A percentile compares a stretch with the other conserved stretches of the same genome.
These are phyloP conservation scores for Kryptolebias marmoratus DNA, from an alignment of 2,113 vertebrate species.

Conservation along the genomic window DNA sequence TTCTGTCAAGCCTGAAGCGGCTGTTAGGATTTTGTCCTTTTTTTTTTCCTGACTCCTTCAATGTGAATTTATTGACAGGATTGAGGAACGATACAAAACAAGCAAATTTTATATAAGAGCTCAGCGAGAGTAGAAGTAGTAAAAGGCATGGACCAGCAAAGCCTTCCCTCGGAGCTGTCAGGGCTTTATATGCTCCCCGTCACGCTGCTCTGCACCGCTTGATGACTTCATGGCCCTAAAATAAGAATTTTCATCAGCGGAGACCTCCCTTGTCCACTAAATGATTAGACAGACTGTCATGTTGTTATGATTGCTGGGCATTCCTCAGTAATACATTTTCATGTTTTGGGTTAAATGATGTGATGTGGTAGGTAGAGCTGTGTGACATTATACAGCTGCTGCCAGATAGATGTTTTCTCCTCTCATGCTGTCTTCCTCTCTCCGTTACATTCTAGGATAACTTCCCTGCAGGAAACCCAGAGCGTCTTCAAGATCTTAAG, in stretches of 20 bases:
- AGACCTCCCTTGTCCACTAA: conserved; percentile 70
- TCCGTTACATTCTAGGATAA: conserved; percentile 85
- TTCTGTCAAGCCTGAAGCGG: conserved; percentile 30
- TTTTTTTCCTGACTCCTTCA: conserved; percentile 15
- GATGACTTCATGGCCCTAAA: conserved; percentile 77
- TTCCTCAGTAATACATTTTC: conserved; percentile 62
- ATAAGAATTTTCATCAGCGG: conserved; percentile 70
- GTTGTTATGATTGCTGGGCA: conserved; percentile 66
- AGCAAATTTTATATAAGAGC: conserved; percentile 38
- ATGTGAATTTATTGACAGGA: conserved; percentile 41
- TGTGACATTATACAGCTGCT: conserved; percentile 22
- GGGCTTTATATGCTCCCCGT: conserved; percentile 68
- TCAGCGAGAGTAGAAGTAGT: conserved; percentile 38
- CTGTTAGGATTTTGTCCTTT: conserved; percentile 21
- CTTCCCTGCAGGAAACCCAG: conserved; percentile 93
- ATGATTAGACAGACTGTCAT: conserved; percentile 69
- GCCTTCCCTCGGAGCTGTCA: conserved; percentile 59
- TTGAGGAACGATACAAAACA: conserved; percentile 35
- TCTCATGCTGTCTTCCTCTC: conserved; percentile 28
- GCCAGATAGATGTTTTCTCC: conserved; percentile 13
- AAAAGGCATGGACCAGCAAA: conserved; percentile 50
- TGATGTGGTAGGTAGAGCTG: conserved; percentile 18
- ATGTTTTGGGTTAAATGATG: conserved; percentile 48
- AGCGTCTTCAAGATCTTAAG: conserved; percentile 94
- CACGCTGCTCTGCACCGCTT: conserved; percentile 68